Conservation (phyloP, 2,888 invertebrate genomes). For the Tortrix viridana region DNA sequence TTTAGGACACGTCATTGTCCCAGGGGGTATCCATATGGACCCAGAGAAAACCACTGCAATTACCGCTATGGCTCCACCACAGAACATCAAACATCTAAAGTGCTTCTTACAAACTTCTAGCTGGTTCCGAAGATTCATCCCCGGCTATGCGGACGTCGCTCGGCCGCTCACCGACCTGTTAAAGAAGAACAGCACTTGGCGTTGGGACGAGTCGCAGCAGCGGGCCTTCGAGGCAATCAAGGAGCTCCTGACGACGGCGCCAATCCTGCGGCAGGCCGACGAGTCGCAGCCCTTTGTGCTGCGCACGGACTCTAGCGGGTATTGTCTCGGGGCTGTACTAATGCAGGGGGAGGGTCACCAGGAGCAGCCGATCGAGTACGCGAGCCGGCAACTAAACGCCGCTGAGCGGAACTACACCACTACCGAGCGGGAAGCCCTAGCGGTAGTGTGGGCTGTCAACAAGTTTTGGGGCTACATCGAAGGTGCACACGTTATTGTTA, state of each 20-base stretch:
- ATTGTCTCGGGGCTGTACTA: background rate
- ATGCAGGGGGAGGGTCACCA: background rate
- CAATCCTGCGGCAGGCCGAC: background rate
- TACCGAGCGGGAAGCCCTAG: no score
- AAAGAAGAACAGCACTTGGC: conserved; percentile 39
- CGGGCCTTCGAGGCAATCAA: background rate
- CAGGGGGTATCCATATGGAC: conserved; percentile 36
- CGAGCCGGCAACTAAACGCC: background rate
- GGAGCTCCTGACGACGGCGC: background rate
- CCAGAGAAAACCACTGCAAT: conserved; percentile 49
- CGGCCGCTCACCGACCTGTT: conserved; percentile 43
- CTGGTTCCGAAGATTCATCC: no score
- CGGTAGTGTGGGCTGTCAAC: no score
- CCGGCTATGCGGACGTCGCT: conserved; percentile 39
- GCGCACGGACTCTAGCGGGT: background rate
- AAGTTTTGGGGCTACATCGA: background rate
- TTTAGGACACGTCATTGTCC: conserved; percentile 49
- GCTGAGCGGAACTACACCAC: background rate
- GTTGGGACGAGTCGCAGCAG: conserved; percentile 20
- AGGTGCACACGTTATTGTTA: background rate
- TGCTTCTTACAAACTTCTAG: conserved; percentile 45
- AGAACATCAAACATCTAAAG: conserved; percentile 42
- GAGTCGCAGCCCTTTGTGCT: background rate
- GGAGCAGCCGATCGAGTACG: background rate
- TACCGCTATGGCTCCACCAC: conserved; percentile 40